Evolutionary conservation across 2,888 invertebrate species (phyloP).

Genomic region (Folsomia manolachei): DNA sequence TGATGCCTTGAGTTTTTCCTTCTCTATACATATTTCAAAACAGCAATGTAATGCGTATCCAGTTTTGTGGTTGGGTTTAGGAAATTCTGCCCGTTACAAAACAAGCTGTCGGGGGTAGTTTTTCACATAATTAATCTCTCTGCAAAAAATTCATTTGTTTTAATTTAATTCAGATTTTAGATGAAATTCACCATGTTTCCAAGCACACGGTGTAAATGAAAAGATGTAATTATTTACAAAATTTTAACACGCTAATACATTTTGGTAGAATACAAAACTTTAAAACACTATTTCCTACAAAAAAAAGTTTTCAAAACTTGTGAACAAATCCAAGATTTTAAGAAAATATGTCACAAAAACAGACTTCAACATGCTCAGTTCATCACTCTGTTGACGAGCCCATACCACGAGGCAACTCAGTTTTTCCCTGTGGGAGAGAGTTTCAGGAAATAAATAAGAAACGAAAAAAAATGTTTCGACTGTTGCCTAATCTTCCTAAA

Average conservation of each 20-base stretch:
- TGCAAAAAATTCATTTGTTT: not conserved
- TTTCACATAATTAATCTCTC: not conserved
- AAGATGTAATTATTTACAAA: not conserved
- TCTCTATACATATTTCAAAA: no score
- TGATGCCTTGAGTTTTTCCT: not conserved
- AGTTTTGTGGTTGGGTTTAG: no score
- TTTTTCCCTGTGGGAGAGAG: no score
- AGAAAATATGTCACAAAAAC: no score
- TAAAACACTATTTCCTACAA: not conserved
- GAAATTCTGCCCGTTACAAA: not conserved
- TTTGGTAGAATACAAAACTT: not conserved
- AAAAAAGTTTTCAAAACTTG: no score
- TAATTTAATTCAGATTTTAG: not conserved
- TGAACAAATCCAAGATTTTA: no score
- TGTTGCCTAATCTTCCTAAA: not conserved
- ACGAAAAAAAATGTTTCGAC: slow-evolving; percentile 1
- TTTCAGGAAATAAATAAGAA: not conserved
- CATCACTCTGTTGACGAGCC: no score
- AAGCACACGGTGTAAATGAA: not conserved
- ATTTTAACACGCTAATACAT: not conserved
- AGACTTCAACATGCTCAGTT: no score
- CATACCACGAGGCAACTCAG: no score
- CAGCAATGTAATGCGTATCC: no score
- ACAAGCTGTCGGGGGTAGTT: not conserved
- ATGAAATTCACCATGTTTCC: not conserved